phyloP scores from a whole-genome alignment of 2,113 vertebrate genomes.

The Atrichornis clamosus region DNA sequence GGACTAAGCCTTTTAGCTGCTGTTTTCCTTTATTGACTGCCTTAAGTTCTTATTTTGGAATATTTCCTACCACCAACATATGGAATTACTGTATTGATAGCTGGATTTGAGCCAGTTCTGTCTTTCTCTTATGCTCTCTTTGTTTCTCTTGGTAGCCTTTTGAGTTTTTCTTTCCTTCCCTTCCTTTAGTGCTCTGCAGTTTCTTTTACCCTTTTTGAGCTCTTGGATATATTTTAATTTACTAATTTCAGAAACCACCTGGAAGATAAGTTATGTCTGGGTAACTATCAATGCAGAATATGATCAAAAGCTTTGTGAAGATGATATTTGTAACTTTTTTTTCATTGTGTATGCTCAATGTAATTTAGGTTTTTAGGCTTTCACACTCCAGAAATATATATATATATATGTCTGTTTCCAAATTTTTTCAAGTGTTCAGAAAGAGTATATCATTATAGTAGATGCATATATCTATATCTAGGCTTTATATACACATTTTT shows the following conservation, averaged over 20 bases:
- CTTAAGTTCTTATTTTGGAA: neutral
- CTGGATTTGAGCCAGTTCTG: neutral
- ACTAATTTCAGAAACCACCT: neutral
- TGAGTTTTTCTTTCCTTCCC: neutral
- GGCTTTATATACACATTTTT: neutral
- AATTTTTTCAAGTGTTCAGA: neutral
- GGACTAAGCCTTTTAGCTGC: neutral
- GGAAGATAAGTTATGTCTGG: neutral
- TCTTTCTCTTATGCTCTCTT: neutral
- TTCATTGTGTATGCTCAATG: neutral
- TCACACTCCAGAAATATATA: neutral
- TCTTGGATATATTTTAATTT: neutral
- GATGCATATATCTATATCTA: neutral
- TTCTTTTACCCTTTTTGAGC: neutral
- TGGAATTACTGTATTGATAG: neutral
- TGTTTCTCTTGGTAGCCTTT: neutral
- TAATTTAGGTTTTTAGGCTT: neutral
- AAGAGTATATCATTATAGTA: neutral
- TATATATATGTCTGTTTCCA: neutral
- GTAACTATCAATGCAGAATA: neutral
- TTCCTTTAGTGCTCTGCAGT: neutral
- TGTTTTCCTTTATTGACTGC: neutral
- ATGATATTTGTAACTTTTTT: neutral
- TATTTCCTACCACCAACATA: neutral
- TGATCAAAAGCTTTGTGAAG: neutral